A percentile compares a stretch with the other conserved stretches of the same genome.
Evolutionary conservation across 2,888 invertebrate species (phyloP).

Genomic region (Acrobeloides nanus): DNA sequence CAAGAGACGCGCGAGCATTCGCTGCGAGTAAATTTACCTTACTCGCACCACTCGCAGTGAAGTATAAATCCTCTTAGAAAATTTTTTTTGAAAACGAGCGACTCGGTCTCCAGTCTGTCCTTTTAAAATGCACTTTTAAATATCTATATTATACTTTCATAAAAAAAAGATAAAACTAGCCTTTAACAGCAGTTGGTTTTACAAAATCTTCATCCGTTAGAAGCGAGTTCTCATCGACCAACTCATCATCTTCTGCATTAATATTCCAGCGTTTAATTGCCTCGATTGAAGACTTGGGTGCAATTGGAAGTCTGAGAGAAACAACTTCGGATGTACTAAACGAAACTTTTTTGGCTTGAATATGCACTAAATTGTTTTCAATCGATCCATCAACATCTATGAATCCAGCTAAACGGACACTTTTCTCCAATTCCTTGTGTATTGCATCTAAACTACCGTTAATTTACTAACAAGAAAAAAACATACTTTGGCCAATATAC

Average conservation of each 20-base stretch:
- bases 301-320: conserved; percentile 8
- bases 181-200: conserved; percentile 77
- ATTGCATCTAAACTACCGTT: too few relatives aligned
- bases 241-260: conserved; percentile 58
- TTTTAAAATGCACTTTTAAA: too few relatives aligned
- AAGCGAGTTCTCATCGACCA: conserved; percentile 77
- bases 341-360: conserved; percentile 4
- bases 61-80: too few relatives aligned
- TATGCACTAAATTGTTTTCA: background rate
- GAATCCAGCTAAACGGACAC: background rate
- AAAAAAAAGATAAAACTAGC: too few relatives aligned
- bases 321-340: conserved; percentile 11
- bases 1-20: too few relatives aligned
- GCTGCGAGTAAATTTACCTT: too few relatives aligned
- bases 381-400: background rate
- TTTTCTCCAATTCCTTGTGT: background rate
- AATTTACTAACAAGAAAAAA: too few relatives aligned
- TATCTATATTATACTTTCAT: background rate
- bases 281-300: background rate
- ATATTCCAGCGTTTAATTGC: background rate
- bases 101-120: too few relatives aligned
- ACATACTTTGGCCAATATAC: too few relatives aligned
- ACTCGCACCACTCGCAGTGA: too few relatives aligned
- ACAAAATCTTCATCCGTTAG: conserved; percentile 80
- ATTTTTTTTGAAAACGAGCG: too few relatives aligned